A percentile compares a stretch with the other conserved stretches of the same genome.
These are phyloP conservation scores for Syngnathus scovelli DNA, from an alignment of 2,113 vertebrate species.

Conservation along the genomic window DNA sequence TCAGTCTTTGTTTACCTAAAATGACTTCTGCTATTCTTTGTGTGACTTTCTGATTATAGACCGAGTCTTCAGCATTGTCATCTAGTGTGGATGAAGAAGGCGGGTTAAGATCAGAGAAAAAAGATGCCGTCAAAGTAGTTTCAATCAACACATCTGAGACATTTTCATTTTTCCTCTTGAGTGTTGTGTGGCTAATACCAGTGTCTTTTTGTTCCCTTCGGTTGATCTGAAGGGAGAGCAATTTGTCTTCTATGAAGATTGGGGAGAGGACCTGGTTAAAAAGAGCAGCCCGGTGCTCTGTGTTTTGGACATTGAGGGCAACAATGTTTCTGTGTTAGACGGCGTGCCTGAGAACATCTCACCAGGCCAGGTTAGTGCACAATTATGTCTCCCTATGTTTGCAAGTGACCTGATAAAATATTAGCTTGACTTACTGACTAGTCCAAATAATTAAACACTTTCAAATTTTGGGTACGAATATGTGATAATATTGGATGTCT, in stretches of 20 bases:
- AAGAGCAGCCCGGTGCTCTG: slow-evolving; percentile 82
- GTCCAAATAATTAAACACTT: too few species aligned
- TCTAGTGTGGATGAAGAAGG: slow-evolving; percentile 67
- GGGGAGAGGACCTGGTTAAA: slow-evolving; percentile 81
- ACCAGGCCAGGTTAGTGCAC: slow-evolving; percentile 81
- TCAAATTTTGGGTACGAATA: background rate
- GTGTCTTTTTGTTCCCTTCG: background rate
- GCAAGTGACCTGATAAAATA: background rate
- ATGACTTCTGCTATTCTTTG: background rate
- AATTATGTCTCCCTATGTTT: background rate
- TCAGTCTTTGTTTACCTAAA: background rate
- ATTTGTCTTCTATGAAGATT: slow-evolving; percentile 85
- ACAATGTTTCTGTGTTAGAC: slow-evolving; percentile 82
- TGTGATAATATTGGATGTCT: too few species aligned
- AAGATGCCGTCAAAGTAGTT: slow-evolving; percentile 62
- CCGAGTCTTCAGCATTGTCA: slow-evolving; percentile 58
- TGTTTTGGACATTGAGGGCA: slow-evolving; percentile 80
- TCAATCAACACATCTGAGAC: background rate
- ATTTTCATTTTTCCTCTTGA: background rate
- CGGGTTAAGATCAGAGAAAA: slow-evolving; percentile 56
- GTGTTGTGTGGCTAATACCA: background rate
- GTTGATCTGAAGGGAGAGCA: slow-evolving; percentile 73
- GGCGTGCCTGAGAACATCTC: slow-evolving; percentile 83
- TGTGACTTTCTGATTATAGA: slow-evolving; percentile 39
- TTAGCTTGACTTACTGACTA: background rate